A percentile compares a stretch with the other conserved stretches of the same genome.
phyloP scores from a whole-genome alignment of 1,140 invertebrate genomes.

The Eumaeus atala region DNA sequence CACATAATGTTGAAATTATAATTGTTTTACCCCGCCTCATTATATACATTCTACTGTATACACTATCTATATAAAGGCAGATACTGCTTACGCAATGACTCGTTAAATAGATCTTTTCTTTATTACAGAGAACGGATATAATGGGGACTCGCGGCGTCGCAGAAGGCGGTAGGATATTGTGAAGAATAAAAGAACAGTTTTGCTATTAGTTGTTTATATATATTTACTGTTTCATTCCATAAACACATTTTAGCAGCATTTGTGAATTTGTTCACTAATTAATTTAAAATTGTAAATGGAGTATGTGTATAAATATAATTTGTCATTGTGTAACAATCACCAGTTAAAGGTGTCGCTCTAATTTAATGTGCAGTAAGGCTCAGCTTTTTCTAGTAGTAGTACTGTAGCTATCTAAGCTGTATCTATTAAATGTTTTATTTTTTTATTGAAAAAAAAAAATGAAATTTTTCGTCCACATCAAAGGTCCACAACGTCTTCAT shows the following conservation, averaged over 20 bases:
- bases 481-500: too few relatives aligned
- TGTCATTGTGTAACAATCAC: conserved; percentile 1
- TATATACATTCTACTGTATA: neutral
- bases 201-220: neutral
- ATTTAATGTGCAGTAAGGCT: neutral
- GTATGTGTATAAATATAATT: neutral
- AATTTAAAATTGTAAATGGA: neutral
- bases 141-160: conserved; percentile 62
- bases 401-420: too few relatives aligned
- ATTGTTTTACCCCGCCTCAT: neutral
- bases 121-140: conserved; percentile 65
- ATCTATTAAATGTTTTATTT: too few relatives aligned
- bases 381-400: too few relatives aligned
- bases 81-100: neutral
- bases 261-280: conserved; percentile 14
- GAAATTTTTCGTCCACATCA: too few relatives aligned
- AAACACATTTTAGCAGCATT: conserved; percentile 8
- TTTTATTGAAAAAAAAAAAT: too few relatives aligned
- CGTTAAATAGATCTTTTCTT: conserved; percentile 20
- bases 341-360: neutral
- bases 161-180: conserved; percentile 50
- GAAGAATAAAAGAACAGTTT: conserved; percentile 18
- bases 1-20: conserved; percentile 16
- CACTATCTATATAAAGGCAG: neutral
- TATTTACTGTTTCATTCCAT: conserved; percentile 16